Evolutionary conservation across 2,797 vertebrate species (phyloP), one percentile per base, ranked within the genome.

Genomic region (Okamejei kenojei): DNA sequence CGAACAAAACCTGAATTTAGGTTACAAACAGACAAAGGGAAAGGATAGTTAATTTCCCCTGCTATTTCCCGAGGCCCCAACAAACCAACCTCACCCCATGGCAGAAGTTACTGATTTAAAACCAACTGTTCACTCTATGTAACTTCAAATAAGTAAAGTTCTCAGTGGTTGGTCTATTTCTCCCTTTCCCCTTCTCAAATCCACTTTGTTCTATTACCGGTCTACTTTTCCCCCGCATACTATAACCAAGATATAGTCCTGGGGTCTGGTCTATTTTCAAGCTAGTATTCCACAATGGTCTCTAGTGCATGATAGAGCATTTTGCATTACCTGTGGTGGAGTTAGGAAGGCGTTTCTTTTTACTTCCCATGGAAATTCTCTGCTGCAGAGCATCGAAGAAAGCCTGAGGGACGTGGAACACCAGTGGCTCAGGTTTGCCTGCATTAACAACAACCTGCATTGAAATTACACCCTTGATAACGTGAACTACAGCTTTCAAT

Each of bases 341-440:
- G 95, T 98, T 98, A 5, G 98, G 98, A 65, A 99, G 97, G 65
- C 98, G 96, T 96, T 98, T 98, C 94, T 98, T 98, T 93, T 97
- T 95, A 82, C 97, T 98, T 21, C 98, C 97, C 15, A 97, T 95
- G 1, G 98, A 98, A 94, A 99, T 96, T 1, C 98, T 96, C 94
- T 98, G 97, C 95, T 98, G 98, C 74, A 99, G 96, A 0, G 97
- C 97, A 15, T 97, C 98, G 38, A 99, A 99, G 96, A 99, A 99
- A 7, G 97, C 95, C 95, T 98, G 98, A 1, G 98, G 97, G 90
- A 99, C 97, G 95, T 98, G 97, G 95, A 97, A 99, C 19, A 98
- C 97, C 95, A 99, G 94, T 0, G 98, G 97, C 71, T 98, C 97
- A 0, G 98, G 98, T 94, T 98, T 98, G 71, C 98, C 98, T 98